These are phyloP conservation scores for Stenchaetothrips biformis DNA, from an alignment of 2,888 invertebrate species.

Conservation along the genomic window DNA sequence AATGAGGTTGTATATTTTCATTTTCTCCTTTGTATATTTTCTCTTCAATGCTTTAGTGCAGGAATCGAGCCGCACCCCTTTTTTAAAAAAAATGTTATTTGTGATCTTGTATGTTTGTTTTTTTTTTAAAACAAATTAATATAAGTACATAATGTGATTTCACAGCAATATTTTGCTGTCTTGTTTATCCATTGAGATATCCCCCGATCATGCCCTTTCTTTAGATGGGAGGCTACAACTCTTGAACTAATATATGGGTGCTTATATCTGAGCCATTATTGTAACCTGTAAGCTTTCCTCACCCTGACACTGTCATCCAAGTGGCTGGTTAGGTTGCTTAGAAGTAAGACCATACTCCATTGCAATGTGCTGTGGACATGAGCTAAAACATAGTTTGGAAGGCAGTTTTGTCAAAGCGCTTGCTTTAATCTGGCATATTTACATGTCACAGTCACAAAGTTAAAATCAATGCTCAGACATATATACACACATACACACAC, in stretches of 20 bases:
- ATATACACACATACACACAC: no score
- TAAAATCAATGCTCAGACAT: no score
- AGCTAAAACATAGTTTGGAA: not conserved
- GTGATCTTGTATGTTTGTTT: not conserved
- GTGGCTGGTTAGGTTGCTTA: no score
- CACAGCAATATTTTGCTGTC: not conserved
- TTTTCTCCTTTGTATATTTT: slow-evolving; percentile 26
- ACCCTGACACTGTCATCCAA: no score
- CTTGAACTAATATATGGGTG: no score
- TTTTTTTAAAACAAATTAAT: not conserved
- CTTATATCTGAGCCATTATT: no score
- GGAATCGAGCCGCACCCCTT: not conserved
- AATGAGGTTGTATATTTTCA: slow-evolving; percentile 10
- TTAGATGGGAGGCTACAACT: no score
- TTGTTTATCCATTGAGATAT: no score
- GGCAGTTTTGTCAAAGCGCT: not conserved
- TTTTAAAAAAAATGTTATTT: not conserved
- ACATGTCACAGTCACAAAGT: slow-evolving; percentile 3
- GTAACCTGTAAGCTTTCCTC: no score
- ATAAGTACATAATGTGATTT: not conserved
- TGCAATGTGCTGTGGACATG: no score
- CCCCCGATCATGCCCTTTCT: no score
- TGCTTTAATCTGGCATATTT: slow-evolving; percentile 1
- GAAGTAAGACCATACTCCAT: no score
- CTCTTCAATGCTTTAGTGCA: not conserved